Evolutionary conservation across 2,888 invertebrate species (phyloP).

Genomic region (Cybosia mesomella): DNA sequence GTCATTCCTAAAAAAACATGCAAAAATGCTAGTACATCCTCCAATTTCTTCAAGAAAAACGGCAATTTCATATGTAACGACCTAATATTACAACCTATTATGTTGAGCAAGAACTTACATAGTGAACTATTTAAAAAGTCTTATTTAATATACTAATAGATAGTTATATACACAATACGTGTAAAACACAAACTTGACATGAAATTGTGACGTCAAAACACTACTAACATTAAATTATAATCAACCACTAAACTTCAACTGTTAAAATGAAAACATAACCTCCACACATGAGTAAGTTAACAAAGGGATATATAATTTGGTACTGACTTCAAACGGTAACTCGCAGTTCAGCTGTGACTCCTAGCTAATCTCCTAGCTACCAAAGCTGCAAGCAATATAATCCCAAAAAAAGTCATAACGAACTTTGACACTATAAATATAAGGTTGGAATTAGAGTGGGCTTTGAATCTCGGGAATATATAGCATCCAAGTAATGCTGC

Average conservation of each 20-base stretch:
- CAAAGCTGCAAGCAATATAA: slow-evolving; percentile 8
- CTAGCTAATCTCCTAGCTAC: neutral
- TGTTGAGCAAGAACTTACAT: too few relatives aligned
- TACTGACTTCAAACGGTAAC: slow-evolving; percentile 34
- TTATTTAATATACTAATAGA: too few relatives aligned
- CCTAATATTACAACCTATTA: too few relatives aligned
- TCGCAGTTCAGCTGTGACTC: slow-evolving; percentile 30
- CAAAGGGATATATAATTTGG: slow-evolving; percentile 43
- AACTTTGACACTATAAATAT: neutral
- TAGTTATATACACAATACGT: too few relatives aligned
- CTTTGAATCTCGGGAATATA: neutral
- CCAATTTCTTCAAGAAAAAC: too few relatives aligned
- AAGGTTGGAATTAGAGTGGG: slow-evolving; percentile 27
- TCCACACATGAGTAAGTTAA: slow-evolving; percentile 33
- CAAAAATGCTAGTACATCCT: too few relatives aligned
- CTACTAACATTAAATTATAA: slow-evolving; percentile 9
- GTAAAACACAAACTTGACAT: neutral
- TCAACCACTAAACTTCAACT: slow-evolving; percentile 35
- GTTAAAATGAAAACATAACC: slow-evolving; percentile 34
- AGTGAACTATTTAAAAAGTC: too few relatives aligned
- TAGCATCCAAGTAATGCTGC: slow-evolving; percentile 5
- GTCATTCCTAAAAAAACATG: too few relatives aligned
- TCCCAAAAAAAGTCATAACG: neutral
- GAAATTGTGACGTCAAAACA: neutral
- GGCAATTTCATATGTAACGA: too few relatives aligned